Base-by-base conservation (phyloP, 1,140 invertebrate species). In the Cotesia glomerata region DNA sequence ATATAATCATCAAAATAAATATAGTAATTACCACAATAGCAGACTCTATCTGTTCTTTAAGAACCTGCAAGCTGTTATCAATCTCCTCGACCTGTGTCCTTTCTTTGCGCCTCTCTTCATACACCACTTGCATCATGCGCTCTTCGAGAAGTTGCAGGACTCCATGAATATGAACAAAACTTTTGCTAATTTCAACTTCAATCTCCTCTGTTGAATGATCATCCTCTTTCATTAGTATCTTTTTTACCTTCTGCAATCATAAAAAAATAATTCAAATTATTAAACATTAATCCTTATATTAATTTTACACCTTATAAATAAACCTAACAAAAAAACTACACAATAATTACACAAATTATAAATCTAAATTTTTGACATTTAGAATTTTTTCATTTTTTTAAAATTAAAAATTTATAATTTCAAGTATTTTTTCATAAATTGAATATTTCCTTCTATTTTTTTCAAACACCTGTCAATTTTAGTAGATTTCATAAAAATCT, bases 81-180 rank as follows among this genome's bases (percentile, higher is more conserved):
- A 83, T 70, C 0, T 80, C 74, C 0, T 77, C 49, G 1, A 86
- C 45, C 69, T 82, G 73, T 0, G 72, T 13, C 58, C 69, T 5
- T 5, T 67, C 0, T 14, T 13, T 1, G 5, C 58, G 18, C 0
- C 45, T 36, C 16, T 77, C 68, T 1, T 70, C 35, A 1, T 75
- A 5, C 0, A 87, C 11, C 4, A 77, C 26, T 0, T 81, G 74
- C 2, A 82, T 74, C 13, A 86, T 63, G 8, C 75, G 66, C 16
- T 64, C 67, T 54, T 87, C 86, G 7, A 78, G 0, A 61, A 80
- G 81, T 69, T 87, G 85, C 5, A 87, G 70, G n/a, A 82, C 11
- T 1, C 86, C 85, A 58, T 87, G 86, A 0, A 87, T 71, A 49
- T 79, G 56, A 2, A 78, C 32, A 14, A 87, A 87, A 66, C 87